Evolutionary conservation across 2,797 vertebrate species (phyloP), one percentile per base, ranked within the genome.

Genomic region (Taeniopygia guttata): DNA sequence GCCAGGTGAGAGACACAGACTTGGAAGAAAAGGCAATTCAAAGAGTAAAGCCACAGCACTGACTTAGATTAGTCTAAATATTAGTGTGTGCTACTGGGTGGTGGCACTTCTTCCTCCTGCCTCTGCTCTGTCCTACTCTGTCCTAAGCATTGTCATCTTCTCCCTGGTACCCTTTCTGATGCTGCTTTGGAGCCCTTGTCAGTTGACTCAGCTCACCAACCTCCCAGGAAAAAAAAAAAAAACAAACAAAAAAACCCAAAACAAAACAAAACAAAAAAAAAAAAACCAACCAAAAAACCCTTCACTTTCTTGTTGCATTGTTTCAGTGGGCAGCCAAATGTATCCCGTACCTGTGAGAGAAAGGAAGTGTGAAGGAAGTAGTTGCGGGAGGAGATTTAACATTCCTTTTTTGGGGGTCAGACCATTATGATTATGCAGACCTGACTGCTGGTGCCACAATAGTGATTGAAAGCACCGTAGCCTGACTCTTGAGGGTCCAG

Each of bases 401-500:
- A 52, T 27, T 62, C 20, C 6, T 58, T 74, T 62, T 74, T 29
- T 59, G 13, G 25, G 73, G 16, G 7, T 10, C 46, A 89, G 36
- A 16, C 43, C 20, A 62, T 77, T 62, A 51, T 45, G 32, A n/a
- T 84, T 81, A 48, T 67, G 15, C 66, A 98, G 98, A 97, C 42
- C 97, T 98, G 73, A 98, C 97, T 55, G 51, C 60, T 38, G n/a
- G 42, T 66, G 49, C 42, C 51, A 46, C 10, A 80, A 98, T 94
- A 73, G 91, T 98, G 68, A 98, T 98, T 89, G 98, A 98, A 68
- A 96, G 97, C 46, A 90, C 93, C 97, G 98, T 94, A 97, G 98
- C 83, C 96, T 98, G 69, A 98, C 97, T 5, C 97, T 98, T 87
- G 97, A 98, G 72, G 97, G 98, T 89, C 97, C 97, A 1, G 97